Conservation (phyloP, 2,888 invertebrate genomes). For the Pomacea canaliculata region DNA sequence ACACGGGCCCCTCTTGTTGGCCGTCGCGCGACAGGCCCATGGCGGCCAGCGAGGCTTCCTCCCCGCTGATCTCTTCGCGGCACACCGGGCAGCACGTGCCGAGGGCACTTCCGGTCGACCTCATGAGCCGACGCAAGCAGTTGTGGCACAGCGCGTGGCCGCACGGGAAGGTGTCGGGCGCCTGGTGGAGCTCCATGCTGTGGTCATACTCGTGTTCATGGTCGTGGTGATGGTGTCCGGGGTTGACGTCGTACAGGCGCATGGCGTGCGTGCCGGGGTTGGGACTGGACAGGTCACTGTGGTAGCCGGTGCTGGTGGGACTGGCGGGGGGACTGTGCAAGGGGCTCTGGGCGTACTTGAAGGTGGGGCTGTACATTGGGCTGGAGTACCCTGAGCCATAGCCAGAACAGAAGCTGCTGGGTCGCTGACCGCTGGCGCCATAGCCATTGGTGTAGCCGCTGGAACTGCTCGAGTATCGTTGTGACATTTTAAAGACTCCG, state of each 20-base stretch:
- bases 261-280: slow-evolving; percentile 4
- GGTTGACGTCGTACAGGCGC: slow-evolving; percentile 34
- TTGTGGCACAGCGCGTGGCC: slow-evolving; percentile 62
- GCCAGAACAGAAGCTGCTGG: slow-evolving; percentile 20
- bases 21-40: slow-evolving; percentile 25
- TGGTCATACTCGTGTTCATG: slow-evolving; percentile 46
- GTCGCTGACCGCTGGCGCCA: neutral
- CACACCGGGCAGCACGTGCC: slow-evolving; percentile 42
- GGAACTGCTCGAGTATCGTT: neutral
- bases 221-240: slow-evolving; percentile 30
- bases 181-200: slow-evolving; percentile 53
- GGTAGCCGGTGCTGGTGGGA: neutral
- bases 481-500: neutral
- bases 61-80: slow-evolving; percentile 27
- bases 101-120: slow-evolving; percentile 28
- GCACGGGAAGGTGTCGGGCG: slow-evolving; percentile 64
- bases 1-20: slow-evolving; percentile 37
- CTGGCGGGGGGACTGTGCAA: slow-evolving; percentile 4
- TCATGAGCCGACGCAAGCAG: slow-evolving; percentile 53
- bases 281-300: slow-evolving; percentile 10
- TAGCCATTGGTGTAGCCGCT: neutral
- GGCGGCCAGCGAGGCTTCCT: slow-evolving; percentile 30
- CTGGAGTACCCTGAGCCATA: slow-evolving; percentile 19
- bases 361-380: slow-evolving; percentile 10
- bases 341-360: slow-evolving; percentile 6